These are phyloP conservation scores for Acleris sparsana DNA, from an alignment of 2,888 invertebrate genomes.

Conservation along the genomic window DNA sequence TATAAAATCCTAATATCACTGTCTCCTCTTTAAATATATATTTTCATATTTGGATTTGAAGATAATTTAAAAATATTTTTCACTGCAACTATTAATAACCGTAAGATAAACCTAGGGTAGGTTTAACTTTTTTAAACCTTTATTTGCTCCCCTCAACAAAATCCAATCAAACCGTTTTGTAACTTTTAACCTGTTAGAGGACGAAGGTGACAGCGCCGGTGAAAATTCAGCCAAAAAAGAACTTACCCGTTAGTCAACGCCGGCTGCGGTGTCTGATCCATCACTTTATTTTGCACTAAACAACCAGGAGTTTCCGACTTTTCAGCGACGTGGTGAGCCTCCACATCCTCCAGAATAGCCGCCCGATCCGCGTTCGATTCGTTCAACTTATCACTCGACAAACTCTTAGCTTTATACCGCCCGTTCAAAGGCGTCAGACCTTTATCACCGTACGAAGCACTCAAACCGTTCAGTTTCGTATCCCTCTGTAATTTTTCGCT, in stretches of 20 bases:
- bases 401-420: constrained; percentile 75
- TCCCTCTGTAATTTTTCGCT: constrained; percentile 71
- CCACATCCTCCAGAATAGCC: constrained; percentile 75
- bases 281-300: constrained; percentile 62
- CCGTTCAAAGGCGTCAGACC: constrained; percentile 66
- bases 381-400: constrained; percentile 80
- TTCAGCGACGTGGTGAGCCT: constrained; percentile 68
- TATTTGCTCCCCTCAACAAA: background rate
- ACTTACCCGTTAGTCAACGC: constrained; percentile 63
- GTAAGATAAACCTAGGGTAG: no score
- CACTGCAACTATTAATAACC: no score
- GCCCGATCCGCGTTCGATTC: constrained; percentile 73
- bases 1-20: no score
- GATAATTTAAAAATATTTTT: no score
- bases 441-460: constrained; percentile 69
- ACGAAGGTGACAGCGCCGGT: constrained; percentile 25
- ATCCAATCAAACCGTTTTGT: background rate
- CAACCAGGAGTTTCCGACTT: constrained; percentile 76
- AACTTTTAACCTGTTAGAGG: constrained; percentile 24
- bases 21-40: no score
- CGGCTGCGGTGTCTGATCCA: constrained; percentile 58
- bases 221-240: constrained; percentile 32
- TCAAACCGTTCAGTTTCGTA: constrained; percentile 70
- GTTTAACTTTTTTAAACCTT: no score
- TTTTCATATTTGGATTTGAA: no score